Percentiles rank a stretch among this genome's conserved stretches.
Conservation (phyloP, 2,888 invertebrate genomes). For the Eristalis arbustorum region DNA sequence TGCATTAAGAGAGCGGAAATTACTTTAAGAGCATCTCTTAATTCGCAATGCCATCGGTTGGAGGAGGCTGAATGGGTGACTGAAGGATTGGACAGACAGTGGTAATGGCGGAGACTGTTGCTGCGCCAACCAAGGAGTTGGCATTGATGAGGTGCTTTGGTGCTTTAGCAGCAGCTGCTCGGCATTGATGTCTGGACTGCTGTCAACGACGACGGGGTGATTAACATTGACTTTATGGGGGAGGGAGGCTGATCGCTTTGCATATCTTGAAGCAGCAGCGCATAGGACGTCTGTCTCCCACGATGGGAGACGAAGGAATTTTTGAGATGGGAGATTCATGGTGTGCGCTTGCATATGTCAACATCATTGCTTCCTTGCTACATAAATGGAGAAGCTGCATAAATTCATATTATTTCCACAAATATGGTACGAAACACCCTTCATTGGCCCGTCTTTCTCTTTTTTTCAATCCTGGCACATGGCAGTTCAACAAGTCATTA, state of each 20-base stretch:
- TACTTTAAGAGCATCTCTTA: not conserved
- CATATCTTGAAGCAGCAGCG: not conserved
- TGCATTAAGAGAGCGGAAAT: conserved; percentile 7
- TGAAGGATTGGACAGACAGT: not conserved
- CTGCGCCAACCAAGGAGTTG: not conserved
- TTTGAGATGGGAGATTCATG: not conserved
- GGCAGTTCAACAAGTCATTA: no score
- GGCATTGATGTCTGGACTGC: not conserved
- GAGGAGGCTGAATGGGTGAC: not conserved
- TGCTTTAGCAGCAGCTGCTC: not conserved
- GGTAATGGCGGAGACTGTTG: not conserved
- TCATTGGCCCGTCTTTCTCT: not conserved
- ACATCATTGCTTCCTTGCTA: not conserved
- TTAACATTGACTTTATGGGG: not conserved
- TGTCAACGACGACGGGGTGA: not conserved
- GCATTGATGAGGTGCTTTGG: not conserved
- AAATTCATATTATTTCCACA: not conserved
- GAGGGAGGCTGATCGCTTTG: not conserved
- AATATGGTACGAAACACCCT: not conserved
- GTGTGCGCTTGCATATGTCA: not conserved
- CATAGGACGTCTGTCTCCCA: not conserved
- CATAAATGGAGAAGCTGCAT: not conserved
- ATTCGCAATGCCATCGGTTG: not conserved
- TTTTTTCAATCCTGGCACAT: no score
- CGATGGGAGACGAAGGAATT: not conserved